phyloP scores from a whole-genome alignment of 2,797 vertebrate genomes.

The Momotus momota region DNA sequence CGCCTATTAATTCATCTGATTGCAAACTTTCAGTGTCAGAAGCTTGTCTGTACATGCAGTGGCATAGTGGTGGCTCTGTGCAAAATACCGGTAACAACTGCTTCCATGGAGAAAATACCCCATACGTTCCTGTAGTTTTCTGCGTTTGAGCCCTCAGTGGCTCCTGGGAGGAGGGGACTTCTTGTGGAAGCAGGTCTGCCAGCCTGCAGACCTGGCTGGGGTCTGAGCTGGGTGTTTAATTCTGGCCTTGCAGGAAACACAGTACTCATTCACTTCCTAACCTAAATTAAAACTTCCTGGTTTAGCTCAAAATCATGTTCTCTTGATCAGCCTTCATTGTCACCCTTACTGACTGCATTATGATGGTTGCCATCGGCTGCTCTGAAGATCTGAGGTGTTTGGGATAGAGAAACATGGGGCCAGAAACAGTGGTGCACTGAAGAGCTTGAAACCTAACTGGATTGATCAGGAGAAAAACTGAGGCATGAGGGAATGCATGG shows the following conservation, averaged over 20 bases:
- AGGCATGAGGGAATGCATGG: fast-evolving
- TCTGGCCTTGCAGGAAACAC: constrained; percentile 22
- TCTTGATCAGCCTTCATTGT: neutral
- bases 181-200: neutral
- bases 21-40: neutral
- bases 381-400: neutral
- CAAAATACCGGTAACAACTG: neutral
- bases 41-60: neutral
- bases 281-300: constrained; percentile 37
- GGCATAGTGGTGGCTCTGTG: neutral
- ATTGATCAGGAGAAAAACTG: neutral
- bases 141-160: fast-evolving
- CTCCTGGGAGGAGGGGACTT: neutral
- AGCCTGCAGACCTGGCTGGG: neutral
- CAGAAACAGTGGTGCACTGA: neutral
- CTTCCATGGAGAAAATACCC: neutral
- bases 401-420: neutral
- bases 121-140: neutral
- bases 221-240: neutral
- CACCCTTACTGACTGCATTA: neutral
- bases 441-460: neutral
- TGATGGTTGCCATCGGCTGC: neutral
- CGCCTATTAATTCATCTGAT: constrained; percentile 15
- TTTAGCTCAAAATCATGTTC: neutral
- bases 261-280: neutral